phyloP scores from a whole-genome alignment of 35 echinoderm and acorn worm species.

The Ophioderma brevispina region DNA sequence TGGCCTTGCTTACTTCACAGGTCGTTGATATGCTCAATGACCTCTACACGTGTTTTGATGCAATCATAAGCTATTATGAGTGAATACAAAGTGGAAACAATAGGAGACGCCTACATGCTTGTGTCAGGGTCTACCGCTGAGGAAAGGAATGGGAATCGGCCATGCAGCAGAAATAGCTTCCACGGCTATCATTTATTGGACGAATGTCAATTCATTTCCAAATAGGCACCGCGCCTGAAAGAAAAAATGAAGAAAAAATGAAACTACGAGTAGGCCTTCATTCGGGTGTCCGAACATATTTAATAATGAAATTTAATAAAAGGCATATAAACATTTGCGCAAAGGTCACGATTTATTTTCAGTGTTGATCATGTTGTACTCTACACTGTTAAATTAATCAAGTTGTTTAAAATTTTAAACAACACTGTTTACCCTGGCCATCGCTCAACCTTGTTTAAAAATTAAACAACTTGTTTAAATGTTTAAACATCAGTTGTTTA shows the following conservation, averaged over 20 bases:
- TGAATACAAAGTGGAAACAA: constrained; percentile 87
- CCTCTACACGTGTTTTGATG: constrained; percentile 91
- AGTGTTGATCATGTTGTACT: no score
- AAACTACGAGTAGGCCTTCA: constrained; percentile 93
- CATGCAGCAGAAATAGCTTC: constrained; percentile 93
- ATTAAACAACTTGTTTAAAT: no score
- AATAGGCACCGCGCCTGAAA: constrained; percentile 82
- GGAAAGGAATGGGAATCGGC: constrained; percentile 79
- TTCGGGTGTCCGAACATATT: no score
- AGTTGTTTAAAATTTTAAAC: no score
- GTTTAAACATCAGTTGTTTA: no score
- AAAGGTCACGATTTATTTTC: neutral
- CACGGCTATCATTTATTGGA: constrained; percentile 70
- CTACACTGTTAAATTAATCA: no score
- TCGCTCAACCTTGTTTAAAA: no score
- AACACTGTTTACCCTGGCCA: no score
- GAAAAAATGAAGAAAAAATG: constrained; percentile 59
- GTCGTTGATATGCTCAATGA: constrained; percentile 95
- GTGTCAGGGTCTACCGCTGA: constrained; percentile 90
- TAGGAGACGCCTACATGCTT: constrained; percentile 97
- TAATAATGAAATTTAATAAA: no score
- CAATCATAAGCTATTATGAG: constrained; percentile 92
- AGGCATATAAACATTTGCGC: no score
- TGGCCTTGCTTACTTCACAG: constrained; percentile 25
- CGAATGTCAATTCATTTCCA: constrained; percentile 69